Conservation (phyloP, 2,113 vertebrate genomes). For the Syngnathus scovelli region DNA sequence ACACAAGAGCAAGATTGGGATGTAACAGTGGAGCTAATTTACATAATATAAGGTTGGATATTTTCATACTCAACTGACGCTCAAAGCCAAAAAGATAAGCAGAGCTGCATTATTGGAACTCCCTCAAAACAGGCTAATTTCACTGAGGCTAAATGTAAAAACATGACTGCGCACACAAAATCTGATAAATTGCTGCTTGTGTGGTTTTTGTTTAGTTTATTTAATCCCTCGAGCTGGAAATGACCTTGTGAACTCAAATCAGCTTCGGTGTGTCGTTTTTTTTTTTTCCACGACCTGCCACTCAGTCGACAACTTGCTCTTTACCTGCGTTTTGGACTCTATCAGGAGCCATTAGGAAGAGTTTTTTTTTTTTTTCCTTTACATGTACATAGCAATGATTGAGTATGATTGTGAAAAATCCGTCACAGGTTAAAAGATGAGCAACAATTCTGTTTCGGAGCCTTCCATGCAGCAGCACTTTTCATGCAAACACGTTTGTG, state of each 20-base stretch:
- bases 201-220: conserved; percentile 72
- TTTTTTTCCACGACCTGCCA: conserved; percentile 20
- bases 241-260: conserved; percentile 72
- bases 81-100: not conserved
- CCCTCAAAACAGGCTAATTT: not conserved
- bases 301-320: conserved; percentile 46
- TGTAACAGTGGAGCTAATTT: not conserved
- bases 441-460: conserved; percentile 65
- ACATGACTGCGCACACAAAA: conserved; percentile 6
- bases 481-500: conserved; percentile 66
- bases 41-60: not conserved
- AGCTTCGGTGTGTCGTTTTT: conserved; percentile 41
- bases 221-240: conserved; percentile 71
- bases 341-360: no score
- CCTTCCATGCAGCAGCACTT: conserved; percentile 57
- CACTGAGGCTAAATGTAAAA: not conserved
- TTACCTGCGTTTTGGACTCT: conserved; percentile 39
- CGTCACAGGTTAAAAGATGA: conserved; percentile 64
- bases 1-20: not conserved
- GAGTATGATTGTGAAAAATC: not conserved
- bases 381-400: not conserved
- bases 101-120: not conserved
- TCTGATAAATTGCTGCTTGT: conserved; percentile 76
- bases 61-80: not conserved
- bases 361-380: not conserved